Evolutionary conservation across 2,113 vertebrate species (phyloP), one percentile per base, ranked within the genome.

Genomic region (Okapia johnstoni): DNA sequence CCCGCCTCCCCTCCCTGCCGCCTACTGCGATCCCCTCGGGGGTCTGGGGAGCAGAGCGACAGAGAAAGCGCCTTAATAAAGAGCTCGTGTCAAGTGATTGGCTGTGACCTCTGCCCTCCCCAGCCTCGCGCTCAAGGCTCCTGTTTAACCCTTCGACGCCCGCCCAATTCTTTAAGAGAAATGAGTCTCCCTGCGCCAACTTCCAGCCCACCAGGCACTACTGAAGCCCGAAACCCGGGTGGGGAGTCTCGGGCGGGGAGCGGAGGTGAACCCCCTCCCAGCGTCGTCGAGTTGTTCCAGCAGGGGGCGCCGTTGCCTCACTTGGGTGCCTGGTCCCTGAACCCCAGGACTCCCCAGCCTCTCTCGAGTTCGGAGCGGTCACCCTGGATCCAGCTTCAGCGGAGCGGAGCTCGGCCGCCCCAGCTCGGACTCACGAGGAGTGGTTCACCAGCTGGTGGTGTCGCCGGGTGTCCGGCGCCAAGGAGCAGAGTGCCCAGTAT

Each of bases 101-200:
- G 93, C 81, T 36, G 86, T 92, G 97, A 97, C 98, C 98, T 95
- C 96, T 98, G 97, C 92, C 97, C 97, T 94, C 84, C 55, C 52
- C 40, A 85, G 92, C 77, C 92, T 81, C 23, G 55, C n/a, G 30
- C 92, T 33, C 5, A 4, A 10, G 46, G 63, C 88, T 88, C 94
- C 60, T 2, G 46, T 63, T 97, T 98, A 97, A 98, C 98, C 95
- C 98, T 94, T 97, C 23, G 6, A 23, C 61, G 93, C 48, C 85
- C 26, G 43, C 57, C 9, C 54, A n/a, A 19, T 9, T 2, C 17
- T 12, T 5, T 4, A 40, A 61, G 57, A 70, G 48, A 30, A 57
- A 48, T 2, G 17, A 58, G 58, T 46, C 57, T 15, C 40, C 50
- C n/a, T 0, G 54, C 9, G 6, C 66, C 66, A 23, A 12, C 33